Base-by-base conservation (phyloP, 2,888 invertebrate species). In the Ectropis crepuscularia region DNA sequence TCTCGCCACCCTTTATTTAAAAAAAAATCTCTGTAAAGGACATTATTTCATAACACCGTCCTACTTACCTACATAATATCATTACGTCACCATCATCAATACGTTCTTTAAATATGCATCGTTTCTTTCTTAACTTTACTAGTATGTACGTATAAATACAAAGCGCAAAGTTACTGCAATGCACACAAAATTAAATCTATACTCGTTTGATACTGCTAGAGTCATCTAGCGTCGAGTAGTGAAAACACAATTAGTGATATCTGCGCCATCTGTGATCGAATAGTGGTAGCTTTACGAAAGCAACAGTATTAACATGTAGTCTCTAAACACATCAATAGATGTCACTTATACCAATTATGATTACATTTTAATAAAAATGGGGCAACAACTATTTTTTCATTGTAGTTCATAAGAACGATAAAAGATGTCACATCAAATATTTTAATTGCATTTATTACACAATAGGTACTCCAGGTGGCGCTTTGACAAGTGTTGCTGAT, bases 171-270 rank as follows among this genome's bases (percentile, higher is more conserved):
- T 28, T 28, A 28, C 16, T 28, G 16, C 16, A 28, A 41, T 41
- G 41, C 10, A 41, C 41, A 28, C 10, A 5, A 41, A 45, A 45
- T 45, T 2, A 6, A 47, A 47, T 42, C 8, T 16, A 5, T 11
- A 12, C 37, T 36, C 0, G 7, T 61, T 58, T 5, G 42, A 39
- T 8, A 67, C 67, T 48, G 6, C n/a, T 55, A 65, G 5, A 28
- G 75, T 53, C 74, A 78, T 77, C 79, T 78, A 54, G 48, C 48
- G 11, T 10, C 28, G 5, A 45, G 47, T 61, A 66, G 70, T 36
- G 6, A 5, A 11, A 63, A n/a, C 9, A 47, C 7, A 38, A 8
- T 5, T 50, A 58, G n/a, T 42, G 43, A 5, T 36, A 6, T 9
- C 11, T 53, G 37, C 39, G 68, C 57, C 53, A 68, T 66, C 75